These are phyloP conservation scores for Chromobotia macracanthus DNA, from an alignment of 2,797 vertebrate species.

Conservation along the genomic window DNA sequence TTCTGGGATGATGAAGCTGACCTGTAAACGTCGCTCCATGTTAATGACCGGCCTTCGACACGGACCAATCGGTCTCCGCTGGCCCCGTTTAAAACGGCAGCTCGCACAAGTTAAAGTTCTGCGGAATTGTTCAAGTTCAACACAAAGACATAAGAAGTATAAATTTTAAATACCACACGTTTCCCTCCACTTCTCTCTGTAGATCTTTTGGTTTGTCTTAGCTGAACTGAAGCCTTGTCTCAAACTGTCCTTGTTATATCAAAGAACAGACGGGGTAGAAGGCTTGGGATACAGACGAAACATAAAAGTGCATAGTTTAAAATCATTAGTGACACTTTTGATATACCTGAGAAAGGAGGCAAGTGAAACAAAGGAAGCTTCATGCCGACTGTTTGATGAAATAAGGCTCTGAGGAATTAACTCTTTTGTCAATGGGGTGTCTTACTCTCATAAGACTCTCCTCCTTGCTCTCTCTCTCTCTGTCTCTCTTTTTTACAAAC, in stretches of 20 bases:
- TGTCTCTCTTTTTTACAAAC: slow-evolving; percentile 10
- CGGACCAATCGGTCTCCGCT: slow-evolving; percentile 20
- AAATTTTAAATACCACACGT: slow-evolving; percentile 99
- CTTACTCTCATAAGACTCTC: slow-evolving; percentile 44
- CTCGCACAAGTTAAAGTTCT: slow-evolving; percentile 82
- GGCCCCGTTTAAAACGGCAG: slow-evolving; percentile 59
- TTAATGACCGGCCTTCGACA: slow-evolving; percentile 65
- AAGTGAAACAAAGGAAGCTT: slow-evolving; percentile 77
- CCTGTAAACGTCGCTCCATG: slow-evolving; percentile 78
- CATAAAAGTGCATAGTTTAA: slow-evolving; percentile 99
- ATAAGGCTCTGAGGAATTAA: slow-evolving; percentile 66
- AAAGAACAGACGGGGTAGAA: slow-evolving; percentile 89
- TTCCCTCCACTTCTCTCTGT: slow-evolving; percentile 91
- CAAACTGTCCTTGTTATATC: slow-evolving; percentile 97
- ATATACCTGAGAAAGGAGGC: slow-evolving; percentile 85
- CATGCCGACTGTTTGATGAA: slow-evolving; percentile 74
- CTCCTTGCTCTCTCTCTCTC: slow-evolving; percentile 28
- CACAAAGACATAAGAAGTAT: slow-evolving; percentile 99
- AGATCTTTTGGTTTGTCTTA: slow-evolving; percentile 93
- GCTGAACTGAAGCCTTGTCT: slow-evolving; percentile 92
- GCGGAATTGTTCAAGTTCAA: slow-evolving; percentile 95
- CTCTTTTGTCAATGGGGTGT: slow-evolving; percentile 63
- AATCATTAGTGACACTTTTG: slow-evolving; percentile 99
- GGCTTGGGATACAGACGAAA: slow-evolving; percentile 85
- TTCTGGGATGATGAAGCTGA: slow-evolving; percentile 83